These are phyloP conservation scores for Clarias macrocephalus DNA, from an alignment of 2,113 vertebrate species.

Conservation along the genomic window DNA sequence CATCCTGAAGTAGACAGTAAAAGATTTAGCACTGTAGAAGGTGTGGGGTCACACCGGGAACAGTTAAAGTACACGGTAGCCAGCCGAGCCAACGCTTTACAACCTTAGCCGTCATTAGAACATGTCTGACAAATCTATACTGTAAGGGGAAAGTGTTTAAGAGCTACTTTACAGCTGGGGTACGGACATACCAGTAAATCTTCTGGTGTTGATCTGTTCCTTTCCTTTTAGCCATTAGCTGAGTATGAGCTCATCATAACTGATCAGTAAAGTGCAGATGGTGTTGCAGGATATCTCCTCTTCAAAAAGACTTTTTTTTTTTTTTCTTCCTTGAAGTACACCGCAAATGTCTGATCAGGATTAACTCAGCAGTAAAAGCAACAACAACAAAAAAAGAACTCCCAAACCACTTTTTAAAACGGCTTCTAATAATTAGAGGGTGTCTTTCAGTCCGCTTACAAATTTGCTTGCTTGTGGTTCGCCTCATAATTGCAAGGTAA, in stretches of 20 bases:
- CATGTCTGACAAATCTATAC: background rate
- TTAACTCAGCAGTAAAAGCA: background rate
- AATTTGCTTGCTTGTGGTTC: background rate
- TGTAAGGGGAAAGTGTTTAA: background rate
- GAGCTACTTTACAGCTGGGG: background rate
- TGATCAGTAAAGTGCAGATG: conserved; percentile 9
- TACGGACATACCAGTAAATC: background rate
- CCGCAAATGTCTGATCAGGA: background rate
- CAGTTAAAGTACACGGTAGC: too few relatives aligned
- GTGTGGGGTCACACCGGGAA: background rate
- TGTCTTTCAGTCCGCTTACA: background rate
- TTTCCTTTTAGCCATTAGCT: conserved; percentile 12
- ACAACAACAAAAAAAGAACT: too few relatives aligned
- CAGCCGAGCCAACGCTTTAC: too few relatives aligned
- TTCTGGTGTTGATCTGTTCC: background rate
- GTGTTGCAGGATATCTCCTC: background rate
- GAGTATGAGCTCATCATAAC: conserved; percentile 33
- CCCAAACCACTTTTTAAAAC: background rate
- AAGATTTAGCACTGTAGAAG: background rate
- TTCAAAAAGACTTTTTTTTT: background rate
- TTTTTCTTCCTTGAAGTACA: background rate
- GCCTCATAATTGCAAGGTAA: background rate
- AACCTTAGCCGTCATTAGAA: background rate
- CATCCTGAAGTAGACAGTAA: too few relatives aligned
- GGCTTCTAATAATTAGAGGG: background rate